These are phyloP conservation scores for Macaria liturata DNA, from an alignment of 2,888 invertebrate genomes.

Conservation along the genomic window DNA sequence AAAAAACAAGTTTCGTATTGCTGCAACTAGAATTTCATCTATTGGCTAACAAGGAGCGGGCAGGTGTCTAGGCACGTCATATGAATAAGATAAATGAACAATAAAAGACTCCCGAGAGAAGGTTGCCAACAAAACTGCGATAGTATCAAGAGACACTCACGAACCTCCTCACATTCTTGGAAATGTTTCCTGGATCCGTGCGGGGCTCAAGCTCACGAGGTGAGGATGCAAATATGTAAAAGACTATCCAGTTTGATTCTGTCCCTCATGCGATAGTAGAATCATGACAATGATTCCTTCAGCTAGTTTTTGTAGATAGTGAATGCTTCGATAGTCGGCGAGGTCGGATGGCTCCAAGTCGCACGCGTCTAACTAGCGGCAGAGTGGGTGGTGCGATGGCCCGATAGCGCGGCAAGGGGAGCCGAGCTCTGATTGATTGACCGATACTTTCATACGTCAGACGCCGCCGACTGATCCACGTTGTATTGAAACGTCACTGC, in stretches of 20 bases:
- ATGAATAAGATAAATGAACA: constrained; percentile 31
- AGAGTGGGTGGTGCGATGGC: constrained; percentile 48
- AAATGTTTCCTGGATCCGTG: constrained; percentile 42
- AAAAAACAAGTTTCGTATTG: too few species aligned
- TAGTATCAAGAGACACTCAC: constrained; percentile 58
- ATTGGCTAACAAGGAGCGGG: too few species aligned
- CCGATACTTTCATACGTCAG: constrained; percentile 55
- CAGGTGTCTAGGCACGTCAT: constrained; percentile 12
- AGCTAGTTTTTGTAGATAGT: constrained; percentile 8
- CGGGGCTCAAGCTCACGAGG: constrained; percentile 36
- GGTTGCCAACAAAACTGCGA: constrained; percentile 50
- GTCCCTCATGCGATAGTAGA: neutral
- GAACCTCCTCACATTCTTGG: constrained; percentile 53
- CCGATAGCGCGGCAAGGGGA: constrained; percentile 45
- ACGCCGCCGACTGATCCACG: constrained; percentile 61
- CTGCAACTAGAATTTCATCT: too few species aligned
- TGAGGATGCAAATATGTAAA: constrained; percentile 32
- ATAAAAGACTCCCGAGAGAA: constrained; percentile 43
- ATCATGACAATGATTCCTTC: constrained; percentile 6
- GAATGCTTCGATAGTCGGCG: constrained; percentile 19
- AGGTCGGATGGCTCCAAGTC: constrained; percentile 23
- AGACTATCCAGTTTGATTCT: constrained; percentile 9
- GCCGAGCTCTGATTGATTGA: constrained; percentile 51
- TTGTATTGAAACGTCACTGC: constrained; percentile 80
- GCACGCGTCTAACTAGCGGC: constrained; percentile 45